Conservation (phyloP, 2,888 invertebrate genomes). For the Protodeltote pygarga region DNA sequence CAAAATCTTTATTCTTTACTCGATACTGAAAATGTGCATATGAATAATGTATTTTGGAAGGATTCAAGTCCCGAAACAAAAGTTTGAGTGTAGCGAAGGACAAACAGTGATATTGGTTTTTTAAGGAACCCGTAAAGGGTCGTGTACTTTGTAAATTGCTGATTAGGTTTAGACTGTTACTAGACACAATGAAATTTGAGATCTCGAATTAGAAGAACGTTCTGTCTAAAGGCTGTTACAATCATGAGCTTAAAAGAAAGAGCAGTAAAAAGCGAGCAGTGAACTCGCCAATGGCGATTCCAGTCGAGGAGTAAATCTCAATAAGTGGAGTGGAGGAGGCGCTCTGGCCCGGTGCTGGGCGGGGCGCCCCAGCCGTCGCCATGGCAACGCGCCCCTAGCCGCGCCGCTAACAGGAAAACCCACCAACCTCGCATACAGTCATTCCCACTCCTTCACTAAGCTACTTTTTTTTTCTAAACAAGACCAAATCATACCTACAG, state of each 20-base stretch:
- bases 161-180: slow-evolving; percentile 3
- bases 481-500: slow-evolving; percentile 25
- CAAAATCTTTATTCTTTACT: slow-evolving; percentile 16
- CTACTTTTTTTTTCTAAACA: slow-evolving; percentile 24
- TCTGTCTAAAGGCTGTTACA: slow-evolving; percentile 2
- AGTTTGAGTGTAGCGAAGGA: slow-evolving; percentile 26
- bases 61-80: slow-evolving; percentile 33
- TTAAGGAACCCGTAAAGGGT: not conserved
- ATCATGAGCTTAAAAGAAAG: slow-evolving; percentile 22
- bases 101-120: slow-evolving; percentile 38
- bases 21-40: slow-evolving; percentile 25
- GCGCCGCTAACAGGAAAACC: slow-evolving; percentile 57
- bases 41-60: slow-evolving; percentile 45
- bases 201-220: not conserved
- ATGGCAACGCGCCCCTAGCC: slow-evolving; percentile 74
- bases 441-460: slow-evolving; percentile 39
- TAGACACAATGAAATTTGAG: slow-evolving; percentile 14
- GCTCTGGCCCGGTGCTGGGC: slow-evolving; percentile 65
- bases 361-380: slow-evolving; percentile 77
- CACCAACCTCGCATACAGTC: slow-evolving; percentile 42
- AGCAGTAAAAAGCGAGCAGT: slow-evolving; percentile 36
- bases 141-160: not conserved
- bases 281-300: slow-evolving; percentile 67
- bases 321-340: slow-evolving; percentile 66
- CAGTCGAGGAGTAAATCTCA: slow-evolving; percentile 67